A percentile compares a stretch with the other conserved stretches of the same genome.
Evolutionary conservation across 2,797 vertebrate species (phyloP).

Genomic region (Austrolebias charrua): DNA sequence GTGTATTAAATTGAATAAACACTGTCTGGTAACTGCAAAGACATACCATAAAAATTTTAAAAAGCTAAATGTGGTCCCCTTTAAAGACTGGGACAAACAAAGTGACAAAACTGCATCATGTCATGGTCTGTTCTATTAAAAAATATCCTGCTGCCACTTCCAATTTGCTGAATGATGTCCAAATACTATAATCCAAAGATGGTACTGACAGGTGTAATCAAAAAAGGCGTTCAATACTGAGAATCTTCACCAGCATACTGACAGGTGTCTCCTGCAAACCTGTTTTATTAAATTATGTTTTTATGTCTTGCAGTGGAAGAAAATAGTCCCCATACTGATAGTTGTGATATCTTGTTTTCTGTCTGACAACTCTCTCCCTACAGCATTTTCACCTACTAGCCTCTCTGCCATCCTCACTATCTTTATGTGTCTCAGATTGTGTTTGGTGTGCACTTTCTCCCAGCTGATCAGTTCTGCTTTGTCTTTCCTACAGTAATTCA

Average conservation of each 20-base stretch:
- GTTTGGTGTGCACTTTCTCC: constrained; percentile 26
- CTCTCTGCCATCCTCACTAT: constrained; percentile 26
- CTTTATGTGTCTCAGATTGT: constrained; percentile 43
- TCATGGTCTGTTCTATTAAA: not conserved
- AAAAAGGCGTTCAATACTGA: too few species aligned
- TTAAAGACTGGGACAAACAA: constrained; percentile 1
- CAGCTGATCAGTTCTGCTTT: constrained; percentile 27
- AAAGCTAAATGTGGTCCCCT: too few species aligned
- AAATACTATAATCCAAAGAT: constrained; percentile 14
- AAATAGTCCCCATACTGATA: constrained; percentile 24
- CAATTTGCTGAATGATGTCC: constrained; percentile 28
- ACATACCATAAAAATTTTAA: too few species aligned
- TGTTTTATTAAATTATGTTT: constrained; percentile 41
- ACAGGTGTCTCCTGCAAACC: constrained; percentile 25
- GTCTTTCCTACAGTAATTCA: constrained; percentile 36
- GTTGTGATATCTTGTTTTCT: constrained; percentile 39
- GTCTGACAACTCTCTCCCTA: constrained; percentile 13
- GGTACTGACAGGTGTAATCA: too few species aligned
- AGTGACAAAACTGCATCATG: constrained; percentile 14
- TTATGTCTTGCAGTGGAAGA: constrained; percentile 33
- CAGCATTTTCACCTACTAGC: constrained; percentile 23
- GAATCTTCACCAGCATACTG: too few species aligned
- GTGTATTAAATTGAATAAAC: too few species aligned
- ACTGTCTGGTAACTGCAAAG: too few species aligned
- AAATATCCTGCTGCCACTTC: constrained; percentile 32